Percentiles rank a stretch among this genome's conserved stretches.
phyloP scores from a whole-genome alignment of 2,888 invertebrate genomes.

The Lycophotia porphyrea region DNA sequence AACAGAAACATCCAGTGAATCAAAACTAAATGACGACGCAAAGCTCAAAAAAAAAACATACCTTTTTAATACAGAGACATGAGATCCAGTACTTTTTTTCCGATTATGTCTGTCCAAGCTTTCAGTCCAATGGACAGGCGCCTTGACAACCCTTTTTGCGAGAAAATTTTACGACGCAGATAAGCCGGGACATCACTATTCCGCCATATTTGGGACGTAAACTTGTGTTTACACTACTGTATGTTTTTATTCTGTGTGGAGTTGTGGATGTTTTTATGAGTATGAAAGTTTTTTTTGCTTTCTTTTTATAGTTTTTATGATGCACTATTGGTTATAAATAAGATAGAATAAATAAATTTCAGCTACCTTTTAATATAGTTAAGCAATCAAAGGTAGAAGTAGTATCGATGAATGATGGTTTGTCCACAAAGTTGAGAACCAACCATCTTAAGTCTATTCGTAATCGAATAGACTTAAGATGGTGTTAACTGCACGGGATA shows the following conservation, averaged over 20 bases:
- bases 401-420: background rate
- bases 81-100: background rate
- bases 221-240: constrained; percentile 20
- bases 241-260: constrained; percentile 8
- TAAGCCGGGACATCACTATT: constrained; percentile 56
- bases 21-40: background rate
- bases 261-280: background rate
- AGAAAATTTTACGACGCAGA: constrained; percentile 53
- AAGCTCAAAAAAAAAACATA: background rate
- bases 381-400: background rate
- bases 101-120: constrained; percentile 25
- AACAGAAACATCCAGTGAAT: background rate
- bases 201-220: constrained; percentile 43
- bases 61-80: background rate
- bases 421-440: background rate
- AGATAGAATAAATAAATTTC: background rate
- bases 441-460: no score
- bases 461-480: no score
- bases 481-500: no score
- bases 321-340: background rate
- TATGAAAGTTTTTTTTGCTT: background rate
- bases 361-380: background rate
- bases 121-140: constrained; percentile 28
- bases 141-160: constrained; percentile 52
- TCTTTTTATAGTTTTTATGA: no score